Evolutionary conservation across 2,113 vertebrate genomes (phyloP).

Genomic region (Muscicapa adusta): DNA sequence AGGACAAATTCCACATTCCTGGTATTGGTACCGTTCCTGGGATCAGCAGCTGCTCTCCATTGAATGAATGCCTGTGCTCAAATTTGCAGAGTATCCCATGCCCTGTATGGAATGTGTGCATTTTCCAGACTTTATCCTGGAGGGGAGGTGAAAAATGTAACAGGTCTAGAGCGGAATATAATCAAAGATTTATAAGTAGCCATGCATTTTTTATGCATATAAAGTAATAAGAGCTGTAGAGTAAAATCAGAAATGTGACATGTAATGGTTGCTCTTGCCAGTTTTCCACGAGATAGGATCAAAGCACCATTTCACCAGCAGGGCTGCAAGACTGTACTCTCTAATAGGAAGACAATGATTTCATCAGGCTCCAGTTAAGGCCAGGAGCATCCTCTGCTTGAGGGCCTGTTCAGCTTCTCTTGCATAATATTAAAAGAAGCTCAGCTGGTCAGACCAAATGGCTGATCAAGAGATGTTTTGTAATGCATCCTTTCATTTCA

Average conservation of each 20-base stretch:
- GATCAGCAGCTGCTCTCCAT: neutral
- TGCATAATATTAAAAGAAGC: neutral
- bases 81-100: neutral
- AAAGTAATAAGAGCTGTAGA: neutral
- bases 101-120: neutral
- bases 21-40: accelerated
- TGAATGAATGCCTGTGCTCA: neutral
- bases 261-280: neutral
- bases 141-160: neutral
- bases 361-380: neutral
- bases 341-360: neutral
- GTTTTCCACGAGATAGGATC: neutral
- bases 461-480: neutral
- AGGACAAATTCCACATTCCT: neutral
- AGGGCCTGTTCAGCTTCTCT: neutral
- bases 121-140: neutral
- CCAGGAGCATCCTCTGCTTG: neutral
- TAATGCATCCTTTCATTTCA: neutral
- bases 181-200: conserved; percentile 31
- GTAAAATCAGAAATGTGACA: conserved; percentile 2
- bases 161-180: neutral
- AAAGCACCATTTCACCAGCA: neutral
- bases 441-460: neutral
- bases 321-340: neutral
- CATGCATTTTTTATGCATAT: conserved; percentile 30